phyloP scores from a whole-genome alignment of 2,888 invertebrate genomes.

The Augiades crinisus region DNA sequence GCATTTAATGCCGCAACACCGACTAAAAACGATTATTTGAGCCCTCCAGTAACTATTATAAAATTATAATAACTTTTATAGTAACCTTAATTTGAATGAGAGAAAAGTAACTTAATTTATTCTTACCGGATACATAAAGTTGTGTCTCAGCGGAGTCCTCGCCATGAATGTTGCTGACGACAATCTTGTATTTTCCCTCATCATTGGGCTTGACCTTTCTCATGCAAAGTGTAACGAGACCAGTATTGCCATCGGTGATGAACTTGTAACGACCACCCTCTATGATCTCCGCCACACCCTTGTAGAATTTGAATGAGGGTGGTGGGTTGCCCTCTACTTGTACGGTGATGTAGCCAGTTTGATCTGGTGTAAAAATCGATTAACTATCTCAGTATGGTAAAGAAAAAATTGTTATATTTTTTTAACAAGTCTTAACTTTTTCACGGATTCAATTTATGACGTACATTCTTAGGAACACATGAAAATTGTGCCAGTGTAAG shows the following conservation, averaged over 20 bases:
- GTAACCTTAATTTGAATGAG: no score
- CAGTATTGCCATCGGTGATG: slow-evolving; percentile 96
- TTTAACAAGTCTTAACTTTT: no score
- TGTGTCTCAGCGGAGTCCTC: slow-evolving; percentile 98
- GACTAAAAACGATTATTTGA: no score
- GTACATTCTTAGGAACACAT: no score
- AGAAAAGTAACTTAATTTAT: neutral
- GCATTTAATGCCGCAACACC: no score
- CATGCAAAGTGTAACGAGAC: slow-evolving; percentile 96
- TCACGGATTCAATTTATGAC: no score
- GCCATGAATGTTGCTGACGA: slow-evolving; percentile 96
- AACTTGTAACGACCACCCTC: slow-evolving; percentile 98
- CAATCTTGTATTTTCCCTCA: slow-evolving; percentile 97
- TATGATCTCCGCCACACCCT: slow-evolving; percentile 95
- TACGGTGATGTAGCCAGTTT: slow-evolving; percentile 95
- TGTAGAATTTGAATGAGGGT: slow-evolving; percentile 97
- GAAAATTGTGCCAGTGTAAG: no score
- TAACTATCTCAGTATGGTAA: no score
- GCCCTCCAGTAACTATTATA: no score
- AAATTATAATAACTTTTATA: no score
- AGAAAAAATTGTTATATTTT: no score
- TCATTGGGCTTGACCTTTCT: slow-evolving; percentile 98
- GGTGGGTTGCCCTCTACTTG: slow-evolving; percentile 97
- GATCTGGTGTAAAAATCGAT: slow-evolving; percentile 83
- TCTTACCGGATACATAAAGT: slow-evolving; percentile 95